phyloP scores from a whole-genome alignment of 1,140 invertebrate species.

The Drosophila dunni region DNA sequence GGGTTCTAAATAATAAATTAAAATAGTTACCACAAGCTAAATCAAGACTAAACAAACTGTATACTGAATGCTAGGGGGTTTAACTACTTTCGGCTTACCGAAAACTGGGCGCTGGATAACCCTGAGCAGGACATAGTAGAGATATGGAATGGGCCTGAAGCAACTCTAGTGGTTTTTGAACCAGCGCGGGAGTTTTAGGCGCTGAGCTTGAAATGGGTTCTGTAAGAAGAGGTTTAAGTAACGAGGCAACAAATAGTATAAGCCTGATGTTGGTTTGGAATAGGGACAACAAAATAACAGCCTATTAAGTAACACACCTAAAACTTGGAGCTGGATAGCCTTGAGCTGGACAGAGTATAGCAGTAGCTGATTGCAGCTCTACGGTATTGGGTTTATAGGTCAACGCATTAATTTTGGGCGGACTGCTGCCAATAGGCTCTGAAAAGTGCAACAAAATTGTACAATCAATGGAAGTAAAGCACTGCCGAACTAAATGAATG shows the following conservation, averaged over 20 bases:
- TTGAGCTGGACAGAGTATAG: constrained; percentile 90
- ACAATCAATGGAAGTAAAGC: not conserved
- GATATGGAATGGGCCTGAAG: constrained; percentile 84
- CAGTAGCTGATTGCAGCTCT: constrained; percentile 52
- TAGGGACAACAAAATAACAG: not conserved
- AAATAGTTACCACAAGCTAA: not conserved
- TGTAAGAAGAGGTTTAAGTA: constrained; percentile 49
- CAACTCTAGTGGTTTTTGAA: constrained; percentile 66
- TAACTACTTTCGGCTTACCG: constrained; percentile 51
- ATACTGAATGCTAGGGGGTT: constrained; percentile 47
- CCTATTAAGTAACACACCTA: constrained; percentile 86
- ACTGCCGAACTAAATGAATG: not conserved
- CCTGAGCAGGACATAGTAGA: constrained; percentile 88
- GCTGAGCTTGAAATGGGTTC: constrained; percentile 87
- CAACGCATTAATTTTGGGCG: constrained; percentile 85
- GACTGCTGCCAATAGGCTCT: constrained; percentile 90
- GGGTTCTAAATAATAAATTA: constrained; percentile 86
- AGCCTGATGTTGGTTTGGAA: constrained; percentile 53
- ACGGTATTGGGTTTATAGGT: constrained; percentile 73
- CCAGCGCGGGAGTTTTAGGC: constrained; percentile 80
- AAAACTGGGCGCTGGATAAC: constrained; percentile 87
- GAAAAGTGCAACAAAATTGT: constrained; percentile 41
- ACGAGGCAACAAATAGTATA: not conserved
- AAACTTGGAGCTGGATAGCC: constrained; percentile 88
- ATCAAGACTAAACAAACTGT: too few relatives aligned